These are phyloP conservation scores for Etia nguti DNA, from an alignment of 2,113 vertebrate species.

Conservation along the genomic window DNA sequence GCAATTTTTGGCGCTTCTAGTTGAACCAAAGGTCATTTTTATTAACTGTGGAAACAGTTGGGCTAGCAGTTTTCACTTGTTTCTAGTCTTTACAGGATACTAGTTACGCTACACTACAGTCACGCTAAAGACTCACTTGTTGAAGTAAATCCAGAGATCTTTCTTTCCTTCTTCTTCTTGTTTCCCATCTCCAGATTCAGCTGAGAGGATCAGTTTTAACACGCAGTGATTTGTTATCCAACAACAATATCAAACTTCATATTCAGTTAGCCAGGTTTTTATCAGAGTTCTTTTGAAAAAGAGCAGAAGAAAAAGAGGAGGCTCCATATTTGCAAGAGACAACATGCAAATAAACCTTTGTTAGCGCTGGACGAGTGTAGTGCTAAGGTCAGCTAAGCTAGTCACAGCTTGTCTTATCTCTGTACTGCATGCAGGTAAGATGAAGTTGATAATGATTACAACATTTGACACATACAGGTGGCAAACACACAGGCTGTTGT, in stretches of 20 bases:
- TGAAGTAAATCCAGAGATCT: neutral
- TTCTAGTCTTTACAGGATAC: neutral
- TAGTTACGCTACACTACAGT: neutral
- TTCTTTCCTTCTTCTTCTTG: neutral
- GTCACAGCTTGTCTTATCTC: neutral
- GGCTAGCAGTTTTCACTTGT: neutral
- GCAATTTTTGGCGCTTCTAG: neutral
- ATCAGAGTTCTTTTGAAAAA: neutral
- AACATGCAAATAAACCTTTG: neutral
- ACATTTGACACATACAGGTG: neutral
- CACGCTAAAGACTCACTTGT: neutral
- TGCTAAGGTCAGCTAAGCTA: neutral
- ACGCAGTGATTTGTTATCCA: neutral
- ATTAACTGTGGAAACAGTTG: too few species aligned
- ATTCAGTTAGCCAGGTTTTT: neutral
- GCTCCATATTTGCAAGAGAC: neutral
- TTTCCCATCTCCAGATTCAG: neutral
- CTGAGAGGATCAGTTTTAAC: neutral
- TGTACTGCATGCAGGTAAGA: neutral
- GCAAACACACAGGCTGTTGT: neutral
- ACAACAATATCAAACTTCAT: neutral
- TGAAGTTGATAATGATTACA: neutral
- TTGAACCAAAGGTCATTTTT: accelerated
- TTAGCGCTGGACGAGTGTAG: too few species aligned
- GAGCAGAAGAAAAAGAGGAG: neutral